Evolutionary conservation across 2,888 invertebrate genomes (phyloP), one percentile per base, ranked within the genome.

Genomic region (Diarsia dahlii): DNA sequence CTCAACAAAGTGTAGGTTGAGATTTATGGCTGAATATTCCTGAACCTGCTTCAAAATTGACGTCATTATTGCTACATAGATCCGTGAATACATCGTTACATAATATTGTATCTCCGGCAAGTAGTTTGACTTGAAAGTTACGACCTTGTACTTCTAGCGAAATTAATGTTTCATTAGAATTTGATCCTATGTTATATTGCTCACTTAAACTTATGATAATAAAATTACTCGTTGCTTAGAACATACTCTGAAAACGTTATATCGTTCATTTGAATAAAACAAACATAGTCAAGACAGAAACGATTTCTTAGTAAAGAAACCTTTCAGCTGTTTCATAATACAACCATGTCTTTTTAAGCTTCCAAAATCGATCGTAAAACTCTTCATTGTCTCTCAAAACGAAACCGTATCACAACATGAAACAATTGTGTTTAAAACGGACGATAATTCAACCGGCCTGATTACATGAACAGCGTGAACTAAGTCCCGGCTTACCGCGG

Each of bases 401-500:
- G 39, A 84, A 28, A 50, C 64, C 52, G 56, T 54, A 73, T 68
- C 76, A 71, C 81, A 68, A 73, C 60, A 72, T 72, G 71, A 81
- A 85, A 86, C 88, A 89, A 90, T 90, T 79, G 76, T 91, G 90
- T 91, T 90, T 92, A 90, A 91, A 93, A 92, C 88, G 87, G 71
- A 87, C 90, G 89, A 93, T 94, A 94, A 94, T 93, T 94, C 91
- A 93, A 91, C 90, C 88, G 90, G 87, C 87, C 91, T 92, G 92
- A 93, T 94, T 94, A 94, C 92, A 89, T 87, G 90, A 90, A 90
- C 89, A 91, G 88, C 92, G 91, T 89, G 90, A 89, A 91, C 94
- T 95, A 94, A 95, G 94, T 93, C 94, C 86, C 88, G 91, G 94
- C 91, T 95, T 94, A 95, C 92, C 90, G 90, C 91, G 94, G 95